Evolutionary conservation across 2,797 vertebrate genomes (phyloP).

Genomic region (Sebastes vulpes): DNA sequence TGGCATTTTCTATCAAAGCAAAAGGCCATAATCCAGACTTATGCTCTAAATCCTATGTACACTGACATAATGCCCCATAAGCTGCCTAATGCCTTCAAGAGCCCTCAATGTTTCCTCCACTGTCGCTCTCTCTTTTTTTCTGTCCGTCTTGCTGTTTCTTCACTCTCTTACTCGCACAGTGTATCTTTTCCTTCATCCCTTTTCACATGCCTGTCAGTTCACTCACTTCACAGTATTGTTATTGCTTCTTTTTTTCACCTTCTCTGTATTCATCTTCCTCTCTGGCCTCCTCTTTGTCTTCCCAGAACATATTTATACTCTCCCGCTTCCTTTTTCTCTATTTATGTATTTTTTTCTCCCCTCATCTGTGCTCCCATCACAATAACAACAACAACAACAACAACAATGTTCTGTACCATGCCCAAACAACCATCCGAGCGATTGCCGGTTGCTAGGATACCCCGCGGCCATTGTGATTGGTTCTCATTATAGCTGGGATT

Average conservation of each 20-base stretch:
- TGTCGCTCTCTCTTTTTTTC: constrained; percentile 52
- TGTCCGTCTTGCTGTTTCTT: constrained; percentile 40
- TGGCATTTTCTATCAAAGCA: constrained; percentile 86
- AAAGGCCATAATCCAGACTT: constrained; percentile 87
- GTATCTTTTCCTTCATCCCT: constrained; percentile 43
- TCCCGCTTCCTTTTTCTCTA: not conserved
- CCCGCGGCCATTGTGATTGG: constrained; percentile 72
- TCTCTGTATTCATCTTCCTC: constrained; percentile 36
- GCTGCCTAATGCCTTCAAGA: constrained; percentile 87
- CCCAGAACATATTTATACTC: constrained; percentile 33
- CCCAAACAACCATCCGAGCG: constrained; percentile 62
- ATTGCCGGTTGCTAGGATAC: constrained; percentile 84
- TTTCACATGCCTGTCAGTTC: constrained; percentile 59
- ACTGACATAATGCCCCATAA: constrained; percentile 90
- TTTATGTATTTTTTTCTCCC: constrained; percentile 7
- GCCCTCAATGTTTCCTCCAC: constrained; percentile 72
- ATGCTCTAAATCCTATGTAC: constrained; percentile 87
- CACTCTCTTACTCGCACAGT: constrained; percentile 24
- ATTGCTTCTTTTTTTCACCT: constrained; percentile 6
- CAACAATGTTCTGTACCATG: constrained; percentile 48
- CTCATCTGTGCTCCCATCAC: constrained; percentile 37
- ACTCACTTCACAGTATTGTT: constrained; percentile 62
- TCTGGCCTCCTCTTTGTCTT: constrained; percentile 57
- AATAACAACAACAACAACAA: constrained; percentile 69
- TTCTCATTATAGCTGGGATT: constrained; percentile 81